phyloP scores from a whole-genome alignment of 2,797 vertebrate species.

The Gymnocypris eckloni region DNA sequence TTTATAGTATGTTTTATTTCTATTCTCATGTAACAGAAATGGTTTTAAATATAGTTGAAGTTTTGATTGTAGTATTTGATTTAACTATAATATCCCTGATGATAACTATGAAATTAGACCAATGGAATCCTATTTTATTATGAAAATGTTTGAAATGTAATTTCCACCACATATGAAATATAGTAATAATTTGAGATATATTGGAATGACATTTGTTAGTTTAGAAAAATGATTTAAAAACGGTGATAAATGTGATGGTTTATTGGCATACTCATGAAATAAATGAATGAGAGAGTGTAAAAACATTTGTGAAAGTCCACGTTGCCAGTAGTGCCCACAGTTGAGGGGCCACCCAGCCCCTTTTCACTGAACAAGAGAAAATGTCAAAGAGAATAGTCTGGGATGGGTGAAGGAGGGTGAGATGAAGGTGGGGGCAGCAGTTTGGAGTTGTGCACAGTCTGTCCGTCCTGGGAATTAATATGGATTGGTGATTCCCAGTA shows the following conservation, averaged over 20 bases:
- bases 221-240: background rate
- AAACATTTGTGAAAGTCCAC: background rate
- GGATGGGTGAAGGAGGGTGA: background rate
- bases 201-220: background rate
- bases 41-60: background rate
- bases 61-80: background rate
- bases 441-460: constrained; percentile 18
- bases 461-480: constrained; percentile 48
- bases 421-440: background rate
- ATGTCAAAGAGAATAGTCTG: background rate
- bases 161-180: background rate
- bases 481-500: constrained; percentile 53
- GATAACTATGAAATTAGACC: background rate
- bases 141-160: background rate
- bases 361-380: constrained; percentile 9
- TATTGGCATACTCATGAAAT: background rate
- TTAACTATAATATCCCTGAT: background rate
- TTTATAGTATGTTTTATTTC: background rate
- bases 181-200: background rate
- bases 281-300: background rate
- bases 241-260: background rate
- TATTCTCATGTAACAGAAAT: background rate
- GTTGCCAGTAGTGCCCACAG: background rate
- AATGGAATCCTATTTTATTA: background rate
- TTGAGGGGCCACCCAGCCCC: background rate